phyloP scores from a whole-genome alignment of 2,888 invertebrate species.

The Pollenia labialis region DNA sequence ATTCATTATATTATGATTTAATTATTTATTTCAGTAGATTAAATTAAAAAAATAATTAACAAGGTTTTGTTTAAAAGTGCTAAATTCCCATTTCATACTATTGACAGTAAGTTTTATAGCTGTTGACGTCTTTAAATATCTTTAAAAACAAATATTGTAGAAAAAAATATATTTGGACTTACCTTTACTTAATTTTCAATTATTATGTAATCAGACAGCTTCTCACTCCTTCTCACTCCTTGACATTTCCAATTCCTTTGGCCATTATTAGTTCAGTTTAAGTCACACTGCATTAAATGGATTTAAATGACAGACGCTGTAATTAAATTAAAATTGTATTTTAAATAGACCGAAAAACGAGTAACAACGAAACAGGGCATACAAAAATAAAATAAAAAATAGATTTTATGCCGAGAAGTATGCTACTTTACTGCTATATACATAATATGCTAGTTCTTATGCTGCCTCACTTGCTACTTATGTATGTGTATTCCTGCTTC shows the following conservation, averaged over 20 bases:
- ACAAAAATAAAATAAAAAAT: conserved; percentile 25
- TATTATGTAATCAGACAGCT: not conserved
- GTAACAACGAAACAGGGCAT: not conserved
- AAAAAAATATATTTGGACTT: conserved; percentile 20
- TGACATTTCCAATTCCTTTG: conserved; percentile 37
- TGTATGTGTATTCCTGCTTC: too few relatives aligned
- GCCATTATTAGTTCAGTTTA: conserved; percentile 55
- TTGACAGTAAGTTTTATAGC: too few relatives aligned
- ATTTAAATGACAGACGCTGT: conserved; percentile 68
- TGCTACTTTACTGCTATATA: too few relatives aligned
- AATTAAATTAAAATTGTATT: conserved; percentile 69
- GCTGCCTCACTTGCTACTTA: too few relatives aligned
- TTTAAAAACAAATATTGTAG: not conserved
- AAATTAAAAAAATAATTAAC: too few relatives aligned
- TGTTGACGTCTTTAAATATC: not conserved
- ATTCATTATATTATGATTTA: too few relatives aligned
- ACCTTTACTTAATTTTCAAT: not conserved
- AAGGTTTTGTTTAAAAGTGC: too few relatives aligned
- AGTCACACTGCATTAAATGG: conserved; percentile 66
- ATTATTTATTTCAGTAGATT: too few relatives aligned
- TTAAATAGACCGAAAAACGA: conserved; percentile 54
- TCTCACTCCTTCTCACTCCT: not conserved
- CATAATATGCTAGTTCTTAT: too few relatives aligned
- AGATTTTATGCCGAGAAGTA: not conserved
- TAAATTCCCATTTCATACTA: too few relatives aligned